Base-by-base conservation (phyloP, 2,888 invertebrate species). In the Sthenelais limicola region DNA sequence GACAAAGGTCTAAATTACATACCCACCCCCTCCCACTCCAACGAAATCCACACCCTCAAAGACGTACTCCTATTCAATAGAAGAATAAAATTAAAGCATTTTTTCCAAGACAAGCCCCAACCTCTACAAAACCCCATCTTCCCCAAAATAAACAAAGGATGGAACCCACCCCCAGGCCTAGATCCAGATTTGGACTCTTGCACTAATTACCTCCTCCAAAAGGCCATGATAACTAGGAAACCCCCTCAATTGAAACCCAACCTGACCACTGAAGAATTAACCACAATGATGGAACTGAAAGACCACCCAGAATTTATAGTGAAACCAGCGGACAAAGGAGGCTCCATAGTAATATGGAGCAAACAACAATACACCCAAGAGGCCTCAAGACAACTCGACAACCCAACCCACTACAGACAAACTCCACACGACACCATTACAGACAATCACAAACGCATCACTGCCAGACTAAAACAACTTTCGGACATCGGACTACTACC, bases 281-380 rank as follows among this genome's bases (percentile, higher is more conserved):
- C 1, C 1, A 33, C 56, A 15, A 30, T 56, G 15, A 56, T 33
- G 33, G 4, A 3, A 12, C 30, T 56, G n/a, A 12, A 24, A 3
- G 3, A 56, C 1, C 15, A 56, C 18, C 3, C 12, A 12, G 21
- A 32, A 18, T 3, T 56, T 15, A 32, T 56, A 5, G 33, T 56
- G 5, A 28, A 28, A 24, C 7, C 26, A 3, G 56, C 56, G 5
- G 56, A 56, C 32, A 56, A 56, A 56, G 56, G 56, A n/a, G 56
- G 56, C 12, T 32, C 56, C 5, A 28, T 56, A 56, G 56, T 56
- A 15, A 4, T 56, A 1, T 12, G 12, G 30, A 33, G 21, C 56
- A 28, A 15, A 1, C 18, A 5, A 18, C 1, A 5, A 7, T 56
- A 56, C 56, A 28, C n/a, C 4, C 26, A 3, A 2, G 56, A 56